These are phyloP conservation scores for Glomeris marginata DNA, from an alignment of 2,888 invertebrate genomes.

Conservation along the genomic window DNA sequence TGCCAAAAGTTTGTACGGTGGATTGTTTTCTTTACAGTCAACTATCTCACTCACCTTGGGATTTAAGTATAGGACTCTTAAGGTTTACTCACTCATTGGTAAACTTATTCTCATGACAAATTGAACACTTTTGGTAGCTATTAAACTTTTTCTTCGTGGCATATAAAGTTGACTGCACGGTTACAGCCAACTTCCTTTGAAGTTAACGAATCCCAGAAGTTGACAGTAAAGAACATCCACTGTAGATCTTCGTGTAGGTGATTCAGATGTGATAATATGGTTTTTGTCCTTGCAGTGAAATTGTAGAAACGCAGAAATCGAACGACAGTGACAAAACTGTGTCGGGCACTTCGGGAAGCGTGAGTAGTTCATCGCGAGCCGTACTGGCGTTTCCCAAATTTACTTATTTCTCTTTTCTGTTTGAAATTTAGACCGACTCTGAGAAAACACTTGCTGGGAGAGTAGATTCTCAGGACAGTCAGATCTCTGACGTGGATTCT, in stretches of 20 bases:
- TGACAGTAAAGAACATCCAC: no score
- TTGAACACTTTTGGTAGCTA: neutral
- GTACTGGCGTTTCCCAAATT: no score
- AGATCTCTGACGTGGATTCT: constrained; percentile 45
- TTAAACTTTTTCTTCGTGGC: neutral
- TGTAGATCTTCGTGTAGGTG: no score
- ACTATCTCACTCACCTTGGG: neutral
- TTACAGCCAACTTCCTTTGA: no score
- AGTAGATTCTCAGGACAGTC: constrained; percentile 68
- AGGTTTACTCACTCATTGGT: no score
- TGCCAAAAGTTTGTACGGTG: constrained; percentile 6
- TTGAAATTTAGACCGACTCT: constrained; percentile 45
- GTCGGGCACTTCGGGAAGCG: constrained; percentile 27
- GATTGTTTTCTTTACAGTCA: neutral
- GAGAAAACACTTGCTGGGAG: constrained; percentile 59
- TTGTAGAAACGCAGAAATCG: constrained; percentile 35
- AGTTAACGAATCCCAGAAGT: no score
- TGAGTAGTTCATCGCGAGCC: no score
- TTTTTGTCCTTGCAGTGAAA: constrained; percentile 24
- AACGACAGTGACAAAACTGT: constrained; percentile 45
- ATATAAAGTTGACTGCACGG: no score
- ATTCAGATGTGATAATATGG: neutral
- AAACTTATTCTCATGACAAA: no score
- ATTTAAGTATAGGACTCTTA: no score
- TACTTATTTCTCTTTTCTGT: constrained; percentile 4